Base-by-base conservation (phyloP, 2,113 vertebrate genomes). In the Atrichornis clamosus region DNA sequence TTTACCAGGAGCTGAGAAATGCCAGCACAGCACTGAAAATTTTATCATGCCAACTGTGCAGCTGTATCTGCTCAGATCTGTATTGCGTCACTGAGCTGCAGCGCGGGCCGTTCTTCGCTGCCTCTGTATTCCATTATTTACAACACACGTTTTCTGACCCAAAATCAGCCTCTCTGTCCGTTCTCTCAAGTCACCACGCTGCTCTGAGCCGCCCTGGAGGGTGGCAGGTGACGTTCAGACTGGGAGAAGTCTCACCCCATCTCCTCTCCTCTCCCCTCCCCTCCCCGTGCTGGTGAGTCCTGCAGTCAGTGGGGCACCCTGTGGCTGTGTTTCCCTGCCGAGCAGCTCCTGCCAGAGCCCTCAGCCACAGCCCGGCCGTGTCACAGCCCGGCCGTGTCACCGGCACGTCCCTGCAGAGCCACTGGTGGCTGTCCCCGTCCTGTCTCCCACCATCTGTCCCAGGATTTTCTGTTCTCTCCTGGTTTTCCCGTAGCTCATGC, bases 91-190 rank as follows among this genome's bases (percentile, higher is more conserved):
- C 73, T 2, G 60, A 56, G 86, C 83, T 28, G 8, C 60, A 52
- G 67, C 93, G 84, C 5, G 0, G 52, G 9, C 86, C 84, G 33
- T 21, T 74, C 68, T 63, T 60, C 60, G 32, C 85, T 84, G 86
- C n/a, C 70, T 80, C 84, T 87, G 14, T 58, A 4, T 59, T 89
- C 53, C 67, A 67, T 92, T 96, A 94, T 95, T 96, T 93, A 95
- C 95, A 92, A 30, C 32, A 44, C 33, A 15, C 17, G 0, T 15
- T 64, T 83, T 50, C 21, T 91, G 89, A 89, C 88, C 86, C 76
- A 3, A 55, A 60, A 58, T 22, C 42, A 33, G 44, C 50, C 52
- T 49, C 37, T 55, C 44, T n/a, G n/a, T 26, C 21, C 0, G 33
- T 26, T 41, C 28, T 10, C 42, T 60, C 35, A 7, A 17, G 32